Evolutionary conservation across 2,113 vertebrate genomes (phyloP).

Genomic region (Hippocampus barbouri): DNA sequence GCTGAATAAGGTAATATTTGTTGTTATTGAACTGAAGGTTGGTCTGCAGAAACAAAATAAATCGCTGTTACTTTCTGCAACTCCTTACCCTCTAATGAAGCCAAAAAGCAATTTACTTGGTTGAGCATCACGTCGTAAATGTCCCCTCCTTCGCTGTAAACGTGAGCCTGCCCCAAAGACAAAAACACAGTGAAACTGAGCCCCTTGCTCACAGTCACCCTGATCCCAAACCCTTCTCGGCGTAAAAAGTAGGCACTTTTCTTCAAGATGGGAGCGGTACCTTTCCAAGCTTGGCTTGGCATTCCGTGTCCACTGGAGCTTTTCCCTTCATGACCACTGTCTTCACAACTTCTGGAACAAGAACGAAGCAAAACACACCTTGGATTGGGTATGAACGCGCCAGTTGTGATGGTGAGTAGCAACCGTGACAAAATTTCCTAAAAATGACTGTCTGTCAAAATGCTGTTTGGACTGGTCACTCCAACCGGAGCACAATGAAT

Average conservation of each 20-base stretch:
- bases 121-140: slow-evolving; percentile 86
- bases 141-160: slow-evolving; percentile 79
- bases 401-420: background rate
- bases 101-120: slow-evolving; percentile 70
- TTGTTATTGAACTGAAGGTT: slow-evolving; percentile 91
- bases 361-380: background rate
- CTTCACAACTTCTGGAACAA: slow-evolving; percentile 74
- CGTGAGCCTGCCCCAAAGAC: slow-evolving; percentile 73
- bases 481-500: too few species aligned
- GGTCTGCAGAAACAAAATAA: slow-evolving; percentile 67
- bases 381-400: background rate
- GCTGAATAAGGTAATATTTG: slow-evolving; percentile 88
- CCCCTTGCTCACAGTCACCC: background rate
- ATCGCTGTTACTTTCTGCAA: background rate
- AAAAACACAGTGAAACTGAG: background rate
- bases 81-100: background rate
- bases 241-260: background rate
- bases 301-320: slow-evolving; percentile 83
- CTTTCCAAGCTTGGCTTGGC: slow-evolving; percentile 79
- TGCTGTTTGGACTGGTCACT: too few species aligned
- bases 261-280: slow-evolving; percentile 47
- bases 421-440: background rate
- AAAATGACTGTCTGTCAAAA: too few species aligned
- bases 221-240: background rate
- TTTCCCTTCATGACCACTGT: slow-evolving; percentile 84